Base-by-base conservation (phyloP, 2,888 invertebrate species). In the Nebria brevicollis region DNA sequence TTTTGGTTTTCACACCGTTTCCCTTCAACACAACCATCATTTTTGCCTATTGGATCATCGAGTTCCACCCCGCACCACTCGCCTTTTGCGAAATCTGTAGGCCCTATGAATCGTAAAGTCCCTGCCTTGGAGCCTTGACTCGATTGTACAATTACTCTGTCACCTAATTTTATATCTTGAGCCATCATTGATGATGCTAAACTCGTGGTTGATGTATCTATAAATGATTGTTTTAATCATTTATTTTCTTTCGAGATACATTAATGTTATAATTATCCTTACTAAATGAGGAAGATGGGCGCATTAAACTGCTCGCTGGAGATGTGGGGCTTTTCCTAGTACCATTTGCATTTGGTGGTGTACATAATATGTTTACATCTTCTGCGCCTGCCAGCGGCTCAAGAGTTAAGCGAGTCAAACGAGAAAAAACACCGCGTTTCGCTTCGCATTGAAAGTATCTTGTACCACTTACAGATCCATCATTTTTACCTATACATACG, bases 61-160 rank as follows among this genome's bases (percentile, higher is more conserved):
- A 99, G 91, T 89, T 98, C 98, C 25, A 99, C 95, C 34, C 98
- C 98, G 83, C 96, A 98, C 98, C 98, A 98, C 85, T 97, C 94
- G 64, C 98, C 98, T 64, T 94, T 89, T 0, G 98, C 97, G 89
- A 98, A 98, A 86, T 97, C 95, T 54, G 98, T 96, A 76, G 92
- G 90, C 41, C 98, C 98, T 84, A 97, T 92, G 88, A 93, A 98
- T 84, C 95, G 92, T 77, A 98, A 91, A 66, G 94, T 93, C 77
- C 98, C 98, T 13, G 95, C 93, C 90, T 97, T 98, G 85, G 96
- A 96, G 82, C 97, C 97, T 86, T 95, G 94, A 84, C 95, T 94
- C 86, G 94, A 95, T 78, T 93, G 95, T 34, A 97, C 96, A 85
- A 97, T 97, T 26, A 98, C 97, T 64, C 98, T 92, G 87, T 98